Percentiles rank a stretch among this genome's conserved stretches.
phyloP scores from a whole-genome alignment of 2,888 invertebrate genomes.

The Antheraea yamamai region DNA sequence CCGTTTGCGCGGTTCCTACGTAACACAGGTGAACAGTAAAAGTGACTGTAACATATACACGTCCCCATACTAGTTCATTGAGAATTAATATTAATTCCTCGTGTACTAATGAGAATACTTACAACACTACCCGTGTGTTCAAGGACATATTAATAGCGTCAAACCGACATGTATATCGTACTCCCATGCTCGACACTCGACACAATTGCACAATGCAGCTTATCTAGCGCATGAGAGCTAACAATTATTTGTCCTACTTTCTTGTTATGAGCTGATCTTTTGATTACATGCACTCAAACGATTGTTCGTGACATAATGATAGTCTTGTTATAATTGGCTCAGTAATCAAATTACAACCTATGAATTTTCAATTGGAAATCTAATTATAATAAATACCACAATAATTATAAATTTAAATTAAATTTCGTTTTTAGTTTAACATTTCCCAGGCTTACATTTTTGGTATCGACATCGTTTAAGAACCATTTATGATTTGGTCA shows the following conservation, averaged over 20 bases:
- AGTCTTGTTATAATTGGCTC: constrained; percentile 24
- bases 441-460: neutral
- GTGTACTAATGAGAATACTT: constrained; percentile 42
- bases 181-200: constrained; percentile 56
- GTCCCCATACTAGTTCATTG: constrained; percentile 42
- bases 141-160: constrained; percentile 76
- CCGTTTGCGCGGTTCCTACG: constrained; percentile 37
- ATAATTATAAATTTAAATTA: no score
- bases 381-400: neutral
- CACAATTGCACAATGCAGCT: constrained; percentile 73
- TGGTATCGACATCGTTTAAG: neutral
- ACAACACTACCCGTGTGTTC: constrained; percentile 52
- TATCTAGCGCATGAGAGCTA: constrained; percentile 68
- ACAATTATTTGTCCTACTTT: constrained; percentile 73
- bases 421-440: neutral
- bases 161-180: constrained; percentile 67
- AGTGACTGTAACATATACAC: constrained; percentile 47
- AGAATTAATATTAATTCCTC: constrained; percentile 39
- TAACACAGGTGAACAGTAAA: constrained; percentile 50
- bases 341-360: neutral
- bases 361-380: neutral
- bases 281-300: constrained; percentile 58
- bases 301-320: constrained; percentile 57
- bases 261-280: constrained; percentile 48
- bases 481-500: neutral